Conservation (phyloP, 2,888 invertebrate species). For the Amphipyra tragopoginis region DNA sequence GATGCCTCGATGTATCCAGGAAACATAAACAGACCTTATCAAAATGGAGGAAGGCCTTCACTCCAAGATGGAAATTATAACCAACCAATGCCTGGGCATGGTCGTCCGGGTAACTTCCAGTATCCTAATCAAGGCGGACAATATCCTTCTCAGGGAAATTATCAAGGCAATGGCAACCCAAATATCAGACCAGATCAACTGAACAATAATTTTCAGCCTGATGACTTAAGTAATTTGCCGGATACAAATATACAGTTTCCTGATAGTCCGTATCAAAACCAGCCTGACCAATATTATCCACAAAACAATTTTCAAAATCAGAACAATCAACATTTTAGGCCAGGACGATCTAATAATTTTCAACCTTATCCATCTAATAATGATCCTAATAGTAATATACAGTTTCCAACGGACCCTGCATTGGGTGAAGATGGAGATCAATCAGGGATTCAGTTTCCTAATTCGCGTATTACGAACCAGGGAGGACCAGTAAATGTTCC, state of each 20-base stretch:
- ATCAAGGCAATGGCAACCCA: slow-evolving; percentile 18
- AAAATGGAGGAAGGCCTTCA: slow-evolving; percentile 24
- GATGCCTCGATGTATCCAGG: slow-evolving; percentile 32
- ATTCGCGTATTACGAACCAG: slow-evolving; percentile 13
- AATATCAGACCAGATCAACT: slow-evolving; percentile 9
- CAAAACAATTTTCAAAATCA: slow-evolving; percentile 15
- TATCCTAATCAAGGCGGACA: slow-evolving; percentile 18
- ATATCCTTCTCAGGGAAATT: slow-evolving; percentile 32
- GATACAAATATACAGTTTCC: slow-evolving; percentile 31
- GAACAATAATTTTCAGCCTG: slow-evolving; percentile 23
- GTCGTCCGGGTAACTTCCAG: slow-evolving; percentile 9
- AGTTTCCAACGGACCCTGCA: slow-evolving; percentile 13
- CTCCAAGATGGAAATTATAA: slow-evolving; percentile 22
- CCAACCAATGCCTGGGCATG: neutral
- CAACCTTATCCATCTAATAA: slow-evolving; percentile 20
- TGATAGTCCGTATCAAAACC: slow-evolving; percentile 18
- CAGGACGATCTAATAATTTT: neutral
- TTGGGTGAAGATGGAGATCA: slow-evolving; percentile 7
- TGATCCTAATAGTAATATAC: slow-evolving; percentile 10
- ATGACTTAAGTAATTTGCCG: slow-evolving; percentile 29
- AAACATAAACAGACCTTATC: slow-evolving; percentile 18
- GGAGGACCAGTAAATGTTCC: slow-evolving; percentile 5
- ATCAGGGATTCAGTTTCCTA: slow-evolving; percentile 21
- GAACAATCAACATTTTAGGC: slow-evolving; percentile 11
- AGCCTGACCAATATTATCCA: slow-evolving; percentile 40